Evolutionary conservation across 35 echinoderm and acorn worm species (phyloP), one percentile per base, ranked within the genome.

Genomic region (Ophioderma brevispina): DNA sequence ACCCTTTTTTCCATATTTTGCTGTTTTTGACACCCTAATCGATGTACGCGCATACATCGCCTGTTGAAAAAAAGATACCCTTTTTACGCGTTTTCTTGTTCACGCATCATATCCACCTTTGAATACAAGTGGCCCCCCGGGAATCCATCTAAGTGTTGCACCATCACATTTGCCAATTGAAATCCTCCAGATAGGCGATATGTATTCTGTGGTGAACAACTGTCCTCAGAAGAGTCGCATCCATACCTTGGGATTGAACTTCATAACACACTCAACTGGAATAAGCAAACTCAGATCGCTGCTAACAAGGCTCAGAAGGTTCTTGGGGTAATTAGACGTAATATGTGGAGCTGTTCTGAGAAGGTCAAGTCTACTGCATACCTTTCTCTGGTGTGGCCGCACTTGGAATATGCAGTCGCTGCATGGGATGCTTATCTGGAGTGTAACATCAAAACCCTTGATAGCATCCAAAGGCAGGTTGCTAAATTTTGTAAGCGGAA

Each of bases 211-310:
- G 21, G 5, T 46, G 37, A 64, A 76, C 75, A 41, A 46, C 33
- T 79, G 15, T 18, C 1, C 78, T 33, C 86, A 38, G 86, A 79
- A 14, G 55, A 64, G 10, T 1, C 35, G 8, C 15, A 19, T 18
- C 6, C 55, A 6, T 78, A 88, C 40, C 76, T 78, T 14, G 86
- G 86, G 5, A 25, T 70, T 25, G 17, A 70, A 25, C 59, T 70
- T 25, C 18, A 75, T 88, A 52, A 88, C 86, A 77, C 55, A 0
- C 39, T 88, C 11, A 76, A 25, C 35, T 88, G 86, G 86, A 77
- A 88, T 23, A 46, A 46, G 0, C 86, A 88, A 19, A 88, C 64
- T 14, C 31, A 76, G n/a, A 32, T 14, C 33, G 64, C 38, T 28
- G 15, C 39, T 28, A 77, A 77, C 0, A 88, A 78, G 19, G 64